Evolutionary conservation across 2,888 invertebrate genomes (phyloP), one percentile per base, ranked within the genome.

Genomic region (Elmis aenea): DNA sequence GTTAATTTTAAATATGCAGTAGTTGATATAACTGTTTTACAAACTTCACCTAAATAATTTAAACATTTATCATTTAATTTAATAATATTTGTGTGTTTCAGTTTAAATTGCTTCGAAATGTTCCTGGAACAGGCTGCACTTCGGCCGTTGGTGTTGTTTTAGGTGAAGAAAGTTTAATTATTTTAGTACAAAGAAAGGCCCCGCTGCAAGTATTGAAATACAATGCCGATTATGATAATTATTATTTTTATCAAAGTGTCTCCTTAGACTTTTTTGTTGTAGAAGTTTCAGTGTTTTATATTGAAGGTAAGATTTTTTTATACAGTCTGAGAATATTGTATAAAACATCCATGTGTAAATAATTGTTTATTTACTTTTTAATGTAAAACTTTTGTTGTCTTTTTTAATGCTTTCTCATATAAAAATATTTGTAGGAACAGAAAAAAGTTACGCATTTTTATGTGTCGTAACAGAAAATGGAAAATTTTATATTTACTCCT

Each of bases 201-300:
- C 55, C 60, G 5, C 44, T 65, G 21, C 52, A 58, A 38, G 47
- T 66, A 15, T 51, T 62, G 14, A 64, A 62, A 46, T 66, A 66
- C 36, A 38, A 61, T 46, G 46, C 42, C n/a, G 28, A 47, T 11
- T 46, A 45, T 14, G 53, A 62, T 38, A 62, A 60, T 38, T 67
- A 65, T 41, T 57, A 62, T 43, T 58, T 57, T 24, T 64, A 62
- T 48, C 62, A 67, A 48, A 58, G 41, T 35, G 52, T 66, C 26
- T 40, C 52, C 10, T 45, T 58, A 10, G 58, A 60, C 26, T 50
- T 54, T 12, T 54, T 57, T 11, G 53, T 62, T 5, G 38, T 52
- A 3, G 56, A 55, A 24, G 39, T 64, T 23, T 62, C 63, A 2
- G 50, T 52, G 5, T 66, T 66, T 40, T 64, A 66, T 42, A 46